phyloP scores from a whole-genome alignment of 2,888 invertebrate genomes.

The Netelia melanura region DNA sequence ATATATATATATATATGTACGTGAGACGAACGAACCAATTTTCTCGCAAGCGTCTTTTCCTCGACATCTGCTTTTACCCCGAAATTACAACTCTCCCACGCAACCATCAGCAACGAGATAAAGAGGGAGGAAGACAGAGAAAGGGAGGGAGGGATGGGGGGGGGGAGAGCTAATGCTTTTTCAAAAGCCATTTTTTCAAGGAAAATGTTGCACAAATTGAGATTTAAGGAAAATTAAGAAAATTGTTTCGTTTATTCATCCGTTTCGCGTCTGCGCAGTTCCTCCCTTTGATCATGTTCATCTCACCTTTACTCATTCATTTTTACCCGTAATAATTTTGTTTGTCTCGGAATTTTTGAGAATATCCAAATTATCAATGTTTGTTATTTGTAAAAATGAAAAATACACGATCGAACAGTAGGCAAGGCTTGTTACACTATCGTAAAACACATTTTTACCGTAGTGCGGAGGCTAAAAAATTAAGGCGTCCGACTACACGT shows the following conservation, averaged over 20 bases:
- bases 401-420: constrained; percentile 22
- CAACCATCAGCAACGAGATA: background rate
- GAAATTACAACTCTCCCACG: constrained; percentile 36
- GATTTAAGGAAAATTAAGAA: background rate
- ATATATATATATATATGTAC: constrained; percentile 30
- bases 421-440: constrained; percentile 16
- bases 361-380: too few species aligned
- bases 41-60: constrained; percentile 51
- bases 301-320: constrained; percentile 3
- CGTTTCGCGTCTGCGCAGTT: background rate
- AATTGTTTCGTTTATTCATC: constrained; percentile 5
- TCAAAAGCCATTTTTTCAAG: background rate
- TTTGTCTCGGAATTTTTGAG: background rate
- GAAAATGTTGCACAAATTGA: background rate
- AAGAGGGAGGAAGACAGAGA: too few species aligned
- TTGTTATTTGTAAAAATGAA: background rate
- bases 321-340: background rate
- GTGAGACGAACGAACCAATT: constrained; percentile 60
- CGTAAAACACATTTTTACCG: constrained; percentile 15
- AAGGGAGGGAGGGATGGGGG: background rate
- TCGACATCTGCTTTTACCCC: constrained; percentile 36
- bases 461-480: constrained; percentile 1
- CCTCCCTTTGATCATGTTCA: background rate
- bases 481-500: background rate
- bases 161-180: background rate